Conservation (phyloP, 2,113 vertebrate species). For the Axis porcinus region DNA sequence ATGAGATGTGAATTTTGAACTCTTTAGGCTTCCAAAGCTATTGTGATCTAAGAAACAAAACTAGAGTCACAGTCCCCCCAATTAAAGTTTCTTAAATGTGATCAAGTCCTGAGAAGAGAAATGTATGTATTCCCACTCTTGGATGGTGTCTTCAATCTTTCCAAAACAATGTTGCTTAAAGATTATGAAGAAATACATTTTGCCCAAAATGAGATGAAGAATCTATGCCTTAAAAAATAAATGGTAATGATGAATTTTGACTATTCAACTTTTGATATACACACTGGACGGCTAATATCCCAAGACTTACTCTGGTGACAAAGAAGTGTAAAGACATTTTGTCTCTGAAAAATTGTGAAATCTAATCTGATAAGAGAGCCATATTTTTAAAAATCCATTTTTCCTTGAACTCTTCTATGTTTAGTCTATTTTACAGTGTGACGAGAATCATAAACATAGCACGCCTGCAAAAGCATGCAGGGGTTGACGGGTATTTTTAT, state of each 20-base stretch:
- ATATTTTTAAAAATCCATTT: background rate
- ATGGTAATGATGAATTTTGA: background rate
- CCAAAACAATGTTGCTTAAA: background rate
- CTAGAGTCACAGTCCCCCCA: background rate
- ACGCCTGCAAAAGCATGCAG: background rate
- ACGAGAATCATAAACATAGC: background rate
- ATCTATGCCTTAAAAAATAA: background rate
- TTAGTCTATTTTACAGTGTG: background rate
- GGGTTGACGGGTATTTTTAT: background rate
- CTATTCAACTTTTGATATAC: background rate
- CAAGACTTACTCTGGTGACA: background rate
- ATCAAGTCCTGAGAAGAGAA: background rate
- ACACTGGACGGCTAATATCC: background rate
- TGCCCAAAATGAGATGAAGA: background rate
- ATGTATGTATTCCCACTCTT: background rate
- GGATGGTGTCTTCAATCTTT: background rate
- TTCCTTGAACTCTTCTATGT: background rate
- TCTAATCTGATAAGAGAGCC: background rate
- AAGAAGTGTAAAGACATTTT: background rate
- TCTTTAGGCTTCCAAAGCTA: background rate
- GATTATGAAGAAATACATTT: background rate
- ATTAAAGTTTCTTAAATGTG: background rate
- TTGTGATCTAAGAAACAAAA: background rate
- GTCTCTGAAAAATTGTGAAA: background rate
- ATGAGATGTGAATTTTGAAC: background rate